phyloP scores from a whole-genome alignment of 2,888 invertebrate genomes.

The Norana najaformis region DNA sequence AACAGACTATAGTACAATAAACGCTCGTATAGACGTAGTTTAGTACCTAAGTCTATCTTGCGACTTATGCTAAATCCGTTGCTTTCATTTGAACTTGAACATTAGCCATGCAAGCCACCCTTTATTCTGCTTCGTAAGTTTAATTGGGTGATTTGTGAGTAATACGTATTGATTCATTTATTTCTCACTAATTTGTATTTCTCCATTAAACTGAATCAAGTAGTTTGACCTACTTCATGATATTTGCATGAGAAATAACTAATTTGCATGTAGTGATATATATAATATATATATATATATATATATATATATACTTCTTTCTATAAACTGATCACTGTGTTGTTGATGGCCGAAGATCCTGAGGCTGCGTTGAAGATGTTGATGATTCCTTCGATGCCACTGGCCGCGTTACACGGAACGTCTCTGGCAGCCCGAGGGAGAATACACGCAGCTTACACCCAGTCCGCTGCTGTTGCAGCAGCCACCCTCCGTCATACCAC shows the following conservation, averaged over 20 bases:
- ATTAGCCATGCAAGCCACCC: too few species aligned
- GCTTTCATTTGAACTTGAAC: too few species aligned
- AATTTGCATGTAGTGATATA: neutral
- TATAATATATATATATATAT: neutral
- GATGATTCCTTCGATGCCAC: neutral
- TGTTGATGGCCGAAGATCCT: neutral
- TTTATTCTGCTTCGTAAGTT: too few species aligned
- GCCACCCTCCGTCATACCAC: conserved; percentile 5
- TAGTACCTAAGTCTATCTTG: neutral
- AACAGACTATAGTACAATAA: neutral
- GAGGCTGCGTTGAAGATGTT: neutral
- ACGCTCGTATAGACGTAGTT: neutral
- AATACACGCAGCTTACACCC: neutral
- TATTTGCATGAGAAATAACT: neutral
- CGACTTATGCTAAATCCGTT: neutral
- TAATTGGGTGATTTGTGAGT: too few species aligned
- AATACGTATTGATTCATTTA: too few species aligned
- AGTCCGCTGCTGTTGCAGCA: conserved; percentile 1
- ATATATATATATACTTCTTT: neutral
- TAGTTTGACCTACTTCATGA: neutral
- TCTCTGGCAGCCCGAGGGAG: neutral
- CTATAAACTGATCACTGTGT: neutral
- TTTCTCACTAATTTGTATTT: too few species aligned
- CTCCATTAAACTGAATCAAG: too few species aligned
- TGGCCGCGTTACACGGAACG: conserved; percentile 1